Evolutionary conservation across 2,888 invertebrate genomes (phyloP).

Genomic region (Atherix ibis): DNA sequence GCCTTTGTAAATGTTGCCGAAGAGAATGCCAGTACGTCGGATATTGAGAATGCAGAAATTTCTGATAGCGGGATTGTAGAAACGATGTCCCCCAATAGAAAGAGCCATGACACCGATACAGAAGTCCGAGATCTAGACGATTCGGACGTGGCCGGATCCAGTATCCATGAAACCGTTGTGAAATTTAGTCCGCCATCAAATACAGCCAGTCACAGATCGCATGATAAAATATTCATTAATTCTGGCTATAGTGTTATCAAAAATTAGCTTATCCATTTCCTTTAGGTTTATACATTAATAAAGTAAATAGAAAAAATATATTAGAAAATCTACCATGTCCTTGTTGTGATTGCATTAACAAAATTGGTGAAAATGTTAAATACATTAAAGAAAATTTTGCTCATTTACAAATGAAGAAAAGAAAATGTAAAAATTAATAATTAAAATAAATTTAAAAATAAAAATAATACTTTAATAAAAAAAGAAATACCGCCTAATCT

Average conservation of each 20-base stretch:
- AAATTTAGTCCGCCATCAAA: slow-evolving; percentile 9
- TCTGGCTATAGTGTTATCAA: slow-evolving; percentile 20
- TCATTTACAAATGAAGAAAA: too few species aligned
- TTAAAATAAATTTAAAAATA: too few species aligned
- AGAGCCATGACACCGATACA: not conserved
- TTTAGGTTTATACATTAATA: too few species aligned
- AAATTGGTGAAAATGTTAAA: too few species aligned
- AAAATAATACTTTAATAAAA: too few species aligned
- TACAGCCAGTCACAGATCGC: slow-evolving; percentile 9
- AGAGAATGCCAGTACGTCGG: slow-evolving; percentile 57
- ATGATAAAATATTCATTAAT: slow-evolving; percentile 15
- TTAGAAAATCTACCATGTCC: too few species aligned
- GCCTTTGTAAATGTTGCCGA: slow-evolving; percentile 79
- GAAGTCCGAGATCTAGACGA: slow-evolving; percentile 1
- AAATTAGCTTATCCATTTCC: slow-evolving; percentile 9
- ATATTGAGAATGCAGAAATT: slow-evolving; percentile 41
- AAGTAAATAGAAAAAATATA: not conserved
- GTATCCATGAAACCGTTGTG: slow-evolving; percentile 9
- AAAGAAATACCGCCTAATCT: too few species aligned
- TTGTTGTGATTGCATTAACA: too few species aligned
- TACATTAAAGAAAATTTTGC: too few species aligned
- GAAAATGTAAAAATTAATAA: too few species aligned
- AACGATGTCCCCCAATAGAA: slow-evolving; percentile 8
- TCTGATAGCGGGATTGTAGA: slow-evolving; percentile 33
- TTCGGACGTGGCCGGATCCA: slow-evolving; percentile 17